Evolutionary conservation across 2,113 vertebrate species (phyloP), one percentile per base, ranked within the genome.

Genomic region (Poicephalus gulielmi): DNA sequence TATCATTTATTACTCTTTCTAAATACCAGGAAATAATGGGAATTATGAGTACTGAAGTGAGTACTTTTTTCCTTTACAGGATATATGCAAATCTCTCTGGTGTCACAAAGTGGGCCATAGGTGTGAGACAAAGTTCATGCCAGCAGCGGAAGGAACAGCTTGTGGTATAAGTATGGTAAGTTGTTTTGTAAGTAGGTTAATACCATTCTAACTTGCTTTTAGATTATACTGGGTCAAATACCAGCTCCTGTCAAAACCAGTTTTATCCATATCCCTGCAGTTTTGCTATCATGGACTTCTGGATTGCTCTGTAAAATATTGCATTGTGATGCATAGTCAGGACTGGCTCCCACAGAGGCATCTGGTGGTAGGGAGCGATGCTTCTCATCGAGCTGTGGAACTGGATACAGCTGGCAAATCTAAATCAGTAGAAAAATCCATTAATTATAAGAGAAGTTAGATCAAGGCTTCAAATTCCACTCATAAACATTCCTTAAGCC

Each of bases 91-190:
- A 95, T 99, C 99, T 6, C 98, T 99, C 78, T 99, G 99, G 99
- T 99, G 99, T 96, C 99, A 99, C 94, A 98, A 98, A 95, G 97
- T 98, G 66, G 99, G 99, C 17, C 99, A 99, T 52, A 98, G 99
- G 47, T 99, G 99, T 64, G 99, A 99, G 96, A 99, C 99, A 67
- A 99, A 99, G 98, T 99, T 99, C 95, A 99, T 99, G 99, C 99
- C 99, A 0, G 99, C 99, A 57, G 99, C 99, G 1, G 99, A 99
- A 97, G 99, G 99, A 22, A 99, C 99, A 75, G 92, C 95, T 73
- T 99, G 99, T 96, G 99, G 99, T 70, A 96, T 98, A 53, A 99
- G 99, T 97, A 99, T 99, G 99, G 99, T 99, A 97, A 98, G 98
- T 92, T 96, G 27, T 20, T 79, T 83, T 57, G 33, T 57, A 43